phyloP scores from a whole-genome alignment of 92 coral and sea anemone species.

The Galaxea fascicularis region DNA sequence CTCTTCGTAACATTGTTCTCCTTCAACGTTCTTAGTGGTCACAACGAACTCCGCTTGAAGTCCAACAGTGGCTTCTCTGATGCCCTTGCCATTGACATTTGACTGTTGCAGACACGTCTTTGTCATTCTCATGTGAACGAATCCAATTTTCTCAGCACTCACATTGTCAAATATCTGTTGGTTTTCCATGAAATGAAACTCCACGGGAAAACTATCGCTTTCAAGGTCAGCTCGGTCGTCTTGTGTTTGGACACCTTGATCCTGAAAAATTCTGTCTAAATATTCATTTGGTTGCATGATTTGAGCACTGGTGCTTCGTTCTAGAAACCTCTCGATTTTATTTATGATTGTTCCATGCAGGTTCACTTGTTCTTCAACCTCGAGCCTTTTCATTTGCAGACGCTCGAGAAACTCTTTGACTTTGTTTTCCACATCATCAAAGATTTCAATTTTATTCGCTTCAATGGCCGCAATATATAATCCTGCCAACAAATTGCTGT shows the following conservation, averaged over 20 bases:
- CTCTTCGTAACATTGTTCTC: background rate
- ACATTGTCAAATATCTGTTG: background rate
- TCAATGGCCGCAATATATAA: background rate
- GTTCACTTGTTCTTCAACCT: background rate
- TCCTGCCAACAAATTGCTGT: background rate
- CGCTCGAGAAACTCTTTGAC: background rate
- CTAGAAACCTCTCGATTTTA: background rate
- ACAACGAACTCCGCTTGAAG: background rate
- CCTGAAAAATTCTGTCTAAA: background rate
- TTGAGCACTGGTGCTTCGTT: slow-evolving; percentile 1
- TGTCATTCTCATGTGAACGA: background rate
- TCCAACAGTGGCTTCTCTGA: background rate
- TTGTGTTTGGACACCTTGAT: background rate
- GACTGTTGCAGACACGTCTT: background rate
- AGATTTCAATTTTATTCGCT: background rate
- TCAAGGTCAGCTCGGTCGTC: background rate
- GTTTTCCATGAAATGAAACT: background rate
- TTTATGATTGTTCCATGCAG: background rate
- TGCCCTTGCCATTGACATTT: background rate
- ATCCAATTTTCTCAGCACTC: background rate
- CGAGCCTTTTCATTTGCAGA: background rate
- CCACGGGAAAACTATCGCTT: background rate
- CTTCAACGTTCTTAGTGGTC: background rate
- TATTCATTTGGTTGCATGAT: background rate
- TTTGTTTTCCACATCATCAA: background rate